Evolutionary conservation across 1,140 invertebrate genomes (phyloP).

Genomic region (Scaptomyza graminum): DNA sequence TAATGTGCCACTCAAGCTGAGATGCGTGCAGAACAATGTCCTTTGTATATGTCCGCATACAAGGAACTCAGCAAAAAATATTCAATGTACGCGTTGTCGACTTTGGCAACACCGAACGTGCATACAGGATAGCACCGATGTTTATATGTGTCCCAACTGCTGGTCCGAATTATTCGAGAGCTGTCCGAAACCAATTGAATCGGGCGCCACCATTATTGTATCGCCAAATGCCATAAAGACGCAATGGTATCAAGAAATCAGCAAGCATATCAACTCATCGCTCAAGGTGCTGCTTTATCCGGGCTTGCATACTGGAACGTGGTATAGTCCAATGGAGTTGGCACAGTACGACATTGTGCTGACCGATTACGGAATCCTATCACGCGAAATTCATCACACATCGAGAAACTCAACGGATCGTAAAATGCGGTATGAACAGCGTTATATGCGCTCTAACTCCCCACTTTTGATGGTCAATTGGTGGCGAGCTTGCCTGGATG

Average conservation of each 20-base stretch:
- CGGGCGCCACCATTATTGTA: slow-evolving; percentile 90
- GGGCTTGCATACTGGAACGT: slow-evolving; percentile 85
- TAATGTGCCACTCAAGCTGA: slow-evolving; percentile 45
- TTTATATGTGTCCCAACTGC: slow-evolving; percentile 72
- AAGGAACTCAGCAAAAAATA: background rate
- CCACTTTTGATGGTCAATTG: slow-evolving; percentile 89
- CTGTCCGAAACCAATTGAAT: slow-evolving; percentile 80
- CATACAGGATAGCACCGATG: slow-evolving; percentile 21
- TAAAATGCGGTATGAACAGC: slow-evolving; percentile 53
- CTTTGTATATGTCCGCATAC: slow-evolving; percentile 55
- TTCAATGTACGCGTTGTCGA: slow-evolving; percentile 57
- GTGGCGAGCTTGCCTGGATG: slow-evolving; percentile 92
- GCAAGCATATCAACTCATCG: slow-evolving; percentile 86
- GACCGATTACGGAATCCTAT: slow-evolving; percentile 88
- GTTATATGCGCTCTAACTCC: slow-evolving; percentile 83
- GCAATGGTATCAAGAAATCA: slow-evolving; percentile 91
- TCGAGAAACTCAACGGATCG: slow-evolving; percentile 59
- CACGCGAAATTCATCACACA: slow-evolving; percentile 86
- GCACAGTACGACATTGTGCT: slow-evolving; percentile 90
- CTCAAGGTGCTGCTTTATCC: slow-evolving; percentile 85
- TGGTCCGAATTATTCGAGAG: slow-evolving; percentile 49
- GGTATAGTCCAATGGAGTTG: slow-evolving; percentile 88
- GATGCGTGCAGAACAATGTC: slow-evolving; percentile 1
- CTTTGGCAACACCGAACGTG: slow-evolving; percentile 67
- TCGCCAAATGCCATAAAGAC: slow-evolving; percentile 87